These are phyloP conservation scores for Hirtodrosophila confusa DNA, from an alignment of 2,888 invertebrate genomes.

Conservation along the genomic window DNA sequence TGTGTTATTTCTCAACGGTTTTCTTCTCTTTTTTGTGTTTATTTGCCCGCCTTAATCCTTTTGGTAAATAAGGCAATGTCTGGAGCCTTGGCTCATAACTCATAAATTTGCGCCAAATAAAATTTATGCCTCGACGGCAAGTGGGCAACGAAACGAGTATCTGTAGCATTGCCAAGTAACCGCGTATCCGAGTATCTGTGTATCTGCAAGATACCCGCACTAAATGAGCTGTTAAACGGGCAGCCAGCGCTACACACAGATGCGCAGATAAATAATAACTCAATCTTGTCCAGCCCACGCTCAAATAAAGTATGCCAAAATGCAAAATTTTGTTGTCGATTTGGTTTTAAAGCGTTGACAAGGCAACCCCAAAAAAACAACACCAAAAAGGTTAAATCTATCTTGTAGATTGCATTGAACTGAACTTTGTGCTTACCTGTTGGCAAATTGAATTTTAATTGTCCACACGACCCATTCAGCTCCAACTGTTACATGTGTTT, in stretches of 20 bases:
- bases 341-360: conserved; percentile 3
- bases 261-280: conserved; percentile 70
- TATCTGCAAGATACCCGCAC: conserved; percentile 41
- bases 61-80: conserved; percentile 65
- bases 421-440: conserved; percentile 34
- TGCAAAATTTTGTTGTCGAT: background rate
- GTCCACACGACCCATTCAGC: conserved; percentile 29
- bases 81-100: conserved; percentile 45
- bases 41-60: conserved; percentile 65
- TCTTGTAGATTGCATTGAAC: conserved; percentile 22
- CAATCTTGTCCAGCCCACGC: conserved; percentile 63
- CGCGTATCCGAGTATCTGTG: conserved; percentile 8
- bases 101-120: conserved; percentile 77
- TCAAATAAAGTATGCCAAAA: conserved; percentile 3
- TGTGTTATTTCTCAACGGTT: conserved; percentile 3
- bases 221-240: conserved; percentile 77
- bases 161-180: conserved; percentile 7
- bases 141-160: conserved; percentile 36
- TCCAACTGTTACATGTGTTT: conserved; percentile 63
- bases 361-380: no score
- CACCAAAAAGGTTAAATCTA: conserved; percentile 27
- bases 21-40: background rate
- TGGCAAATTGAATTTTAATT: conserved; percentile 74
- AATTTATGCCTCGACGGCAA: conserved; percentile 62
- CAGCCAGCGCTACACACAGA: conserved; percentile 7